Base-by-base conservation (phyloP, 2,888 invertebrate species). In the Mimas tiliae region DNA sequence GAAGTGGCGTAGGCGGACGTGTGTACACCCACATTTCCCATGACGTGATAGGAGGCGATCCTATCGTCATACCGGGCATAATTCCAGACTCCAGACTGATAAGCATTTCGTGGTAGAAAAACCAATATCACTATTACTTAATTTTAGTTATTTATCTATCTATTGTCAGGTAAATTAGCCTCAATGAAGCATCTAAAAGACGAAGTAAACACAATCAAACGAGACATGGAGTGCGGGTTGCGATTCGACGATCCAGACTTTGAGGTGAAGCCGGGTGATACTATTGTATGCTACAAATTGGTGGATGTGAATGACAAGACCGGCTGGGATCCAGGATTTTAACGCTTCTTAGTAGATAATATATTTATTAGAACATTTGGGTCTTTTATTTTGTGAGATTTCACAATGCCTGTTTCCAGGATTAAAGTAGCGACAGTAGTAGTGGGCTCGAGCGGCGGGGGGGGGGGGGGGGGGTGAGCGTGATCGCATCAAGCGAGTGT, bases 171-270 rank as follows among this genome's bases (percentile, higher is more conserved):
- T 63, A 90, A 94, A 72, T 81, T 98, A 65, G 91, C 94, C 34
- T 98, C 98, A 0, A 96, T 99, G 96, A 95, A 96, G 73, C 98
- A 99, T 88, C 89, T 98, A 62, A 99, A 99, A 84, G 95, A 96
- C 64, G 98, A 99, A 88, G 98, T 98, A 4, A 96, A 96, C 6
- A 94, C 95, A 0, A 95, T 99, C 50, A 97, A 97, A 83, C 96
- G 95, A 62, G 97, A 97, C 82, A 95, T 96, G 68, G 99, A 99
- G 84, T 99, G 99, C 87, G 99, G 99, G 0, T 83, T 99, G 38
- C 95, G 96, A 69, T 94, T 99, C 65, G 94, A 94, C 1, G 96
- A 97, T 77, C 79, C 89, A 0, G 82, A 88, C 0, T 75, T 98
- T 38, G 82, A 92, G 34, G 96, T 97, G 67, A 86, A 96, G 85